Percentiles rank a stretch among this genome's conserved stretches.
Conservation (phyloP, 1,140 invertebrate genomes). For the Grapholita molesta region DNA sequence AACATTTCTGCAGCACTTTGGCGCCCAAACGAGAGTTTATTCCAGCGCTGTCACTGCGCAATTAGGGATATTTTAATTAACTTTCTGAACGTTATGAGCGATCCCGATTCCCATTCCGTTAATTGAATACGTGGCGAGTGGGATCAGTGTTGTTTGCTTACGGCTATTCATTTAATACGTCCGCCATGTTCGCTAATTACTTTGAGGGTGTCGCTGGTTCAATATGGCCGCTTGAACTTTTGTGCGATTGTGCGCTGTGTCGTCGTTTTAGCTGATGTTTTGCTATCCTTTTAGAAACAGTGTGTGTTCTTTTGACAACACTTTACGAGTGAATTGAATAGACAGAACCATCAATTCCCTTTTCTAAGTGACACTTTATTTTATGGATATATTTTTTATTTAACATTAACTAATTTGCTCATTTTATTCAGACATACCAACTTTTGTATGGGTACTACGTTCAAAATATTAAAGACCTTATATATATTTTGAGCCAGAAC, state of each 20-base stretch:
- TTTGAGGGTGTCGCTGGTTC: background rate
- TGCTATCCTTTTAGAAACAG: background rate
- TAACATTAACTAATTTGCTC: no score
- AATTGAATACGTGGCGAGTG: slow-evolving; percentile 60
- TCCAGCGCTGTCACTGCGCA: background rate
- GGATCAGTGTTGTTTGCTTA: slow-evolving; percentile 52
- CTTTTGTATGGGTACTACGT: no score
- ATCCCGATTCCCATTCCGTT: slow-evolving; percentile 65
- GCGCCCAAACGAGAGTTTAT: background rate
- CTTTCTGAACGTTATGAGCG: slow-evolving; percentile 59
- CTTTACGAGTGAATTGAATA: no score
- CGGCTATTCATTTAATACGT: slow-evolving; percentile 40
- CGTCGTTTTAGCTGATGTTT: background rate
- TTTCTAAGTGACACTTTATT: no score
- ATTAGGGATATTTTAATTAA: slow-evolving; percentile 65
- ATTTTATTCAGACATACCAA: no score
- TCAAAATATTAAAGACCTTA: no score
- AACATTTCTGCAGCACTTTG: background rate
- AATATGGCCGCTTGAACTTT: slow-evolving; percentile 7
- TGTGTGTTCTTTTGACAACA: no score
- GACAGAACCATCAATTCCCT: no score
- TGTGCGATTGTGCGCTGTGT: background rate
- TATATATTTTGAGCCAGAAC: no score
- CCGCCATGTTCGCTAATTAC: slow-evolving; percentile 20
- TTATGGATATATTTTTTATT: no score